Evolutionary conservation across 2,888 invertebrate genomes (phyloP), one percentile per base, ranked within the genome.

Genomic region (Eremobia ochroleuca): DNA sequence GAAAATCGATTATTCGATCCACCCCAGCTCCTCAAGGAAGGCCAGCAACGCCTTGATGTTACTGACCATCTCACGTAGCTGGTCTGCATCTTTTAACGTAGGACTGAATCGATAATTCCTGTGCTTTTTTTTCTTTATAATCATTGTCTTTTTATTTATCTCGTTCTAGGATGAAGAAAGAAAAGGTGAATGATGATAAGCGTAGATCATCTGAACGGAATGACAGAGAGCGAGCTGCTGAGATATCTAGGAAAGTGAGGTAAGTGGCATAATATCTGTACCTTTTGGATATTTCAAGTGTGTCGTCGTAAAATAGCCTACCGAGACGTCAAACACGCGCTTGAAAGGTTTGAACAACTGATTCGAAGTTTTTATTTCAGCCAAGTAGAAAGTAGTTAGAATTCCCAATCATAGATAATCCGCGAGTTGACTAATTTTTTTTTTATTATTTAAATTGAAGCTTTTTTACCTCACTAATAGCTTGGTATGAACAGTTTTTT

Each of bases 201-300:
- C 88, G 87, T 15, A 89, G 91, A 43, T 87, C 88, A 11, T 76
- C 83, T 4, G 87, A 87, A 0, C 74, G 79, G 0, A 77, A 79
- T 13, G 90, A 91, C 34, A 85, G 88, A 49, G 92, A 91, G 25
- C 88, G 91, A 0, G 73, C 87, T 0, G n/a, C 55, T 4, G 88
- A 91, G n/a, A 80, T 89, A 75, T 86, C 88, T 37, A 81, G 88
- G 72, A 91, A 90, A 81, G 77, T 89, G 46, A 90, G 91, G 93
- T 93, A 49, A 85, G 78, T 70, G 25, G 18, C 1, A 13, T 21
- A 1, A 46, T 34, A 21, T 31, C 64, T 43, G 37, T 37, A 15
- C 28, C 5, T 46, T 15, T 4, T n/a, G 37, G 15, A 31, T 31
- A 43, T 76, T 62, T 46, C 18, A 61, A 61, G 25, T 52, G 8